Evolutionary conservation across 2,888 invertebrate species (phyloP).

Genomic region (Eugnorisma glareosa): DNA sequence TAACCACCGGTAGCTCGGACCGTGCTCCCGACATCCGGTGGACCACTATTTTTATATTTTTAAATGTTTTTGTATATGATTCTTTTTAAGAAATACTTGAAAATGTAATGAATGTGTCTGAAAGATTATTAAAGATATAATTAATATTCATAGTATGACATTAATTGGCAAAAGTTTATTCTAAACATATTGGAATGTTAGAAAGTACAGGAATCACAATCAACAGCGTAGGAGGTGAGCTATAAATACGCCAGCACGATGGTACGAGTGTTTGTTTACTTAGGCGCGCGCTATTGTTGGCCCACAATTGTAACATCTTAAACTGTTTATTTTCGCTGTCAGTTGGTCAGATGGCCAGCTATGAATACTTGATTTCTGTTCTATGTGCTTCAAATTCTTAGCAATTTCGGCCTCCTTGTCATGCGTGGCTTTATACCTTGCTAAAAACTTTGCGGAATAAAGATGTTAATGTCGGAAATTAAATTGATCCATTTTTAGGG

Average conservation of each 20-base stretch:
- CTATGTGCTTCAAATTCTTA: conserved; percentile 25
- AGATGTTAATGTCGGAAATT: not conserved
- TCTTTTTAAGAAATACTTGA: too few species aligned
- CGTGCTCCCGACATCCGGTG: too few species aligned
- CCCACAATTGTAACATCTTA: conserved; percentile 67
- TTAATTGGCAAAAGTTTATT: not conserved
- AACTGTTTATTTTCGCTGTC: conserved; percentile 72
- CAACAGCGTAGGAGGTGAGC: conserved; percentile 33
- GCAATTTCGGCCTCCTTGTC: not conserved
- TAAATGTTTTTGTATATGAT: too few species aligned
- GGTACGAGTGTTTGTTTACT: conserved; percentile 66
- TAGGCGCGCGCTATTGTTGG: conserved; percentile 64
- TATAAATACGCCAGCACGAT: conserved; percentile 49
- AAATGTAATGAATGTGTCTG: too few species aligned
- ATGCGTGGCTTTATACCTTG: not conserved
- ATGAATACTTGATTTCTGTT: conserved; percentile 28
- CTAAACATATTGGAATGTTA: conserved; percentile 5
- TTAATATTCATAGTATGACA: not conserved
- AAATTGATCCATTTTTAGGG: not conserved
- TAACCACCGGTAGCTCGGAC: too few species aligned
- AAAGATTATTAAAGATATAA: too few species aligned
- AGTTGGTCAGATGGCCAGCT: conserved; percentile 5
- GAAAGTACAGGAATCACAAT: conserved; percentile 23
- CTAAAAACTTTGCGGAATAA: not conserved
- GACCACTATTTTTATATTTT: too few species aligned